Evolutionary conservation across 2,888 invertebrate species (phyloP).

Genomic region (Pinctada fucata): DNA sequence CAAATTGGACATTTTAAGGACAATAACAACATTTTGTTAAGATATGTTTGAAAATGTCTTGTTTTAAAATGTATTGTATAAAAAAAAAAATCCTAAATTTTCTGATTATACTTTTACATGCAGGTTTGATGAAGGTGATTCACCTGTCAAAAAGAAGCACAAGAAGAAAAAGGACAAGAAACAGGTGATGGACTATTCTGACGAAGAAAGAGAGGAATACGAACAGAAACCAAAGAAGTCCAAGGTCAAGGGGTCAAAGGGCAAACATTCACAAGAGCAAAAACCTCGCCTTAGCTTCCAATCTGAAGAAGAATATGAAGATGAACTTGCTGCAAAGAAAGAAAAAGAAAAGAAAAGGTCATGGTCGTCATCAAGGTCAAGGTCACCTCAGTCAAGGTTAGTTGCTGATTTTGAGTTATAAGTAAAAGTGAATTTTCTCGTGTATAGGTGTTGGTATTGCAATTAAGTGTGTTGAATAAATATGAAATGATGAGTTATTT

Average conservation of each 20-base stretch:
- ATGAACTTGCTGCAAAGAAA: constrained; percentile 31
- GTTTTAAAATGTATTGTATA: background rate
- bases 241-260: constrained; percentile 19
- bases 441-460: no score
- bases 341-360: constrained; percentile 33
- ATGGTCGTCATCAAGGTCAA: constrained; percentile 49
- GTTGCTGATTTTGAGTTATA: no score
- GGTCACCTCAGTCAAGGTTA: constrained; percentile 27
- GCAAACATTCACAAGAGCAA: constrained; percentile 28
- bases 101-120: background rate
- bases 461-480: no score
- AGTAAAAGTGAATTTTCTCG: no score
- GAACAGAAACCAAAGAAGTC: constrained; percentile 24
- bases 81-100: background rate
- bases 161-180: constrained; percentile 59
- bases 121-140: constrained; percentile 32
- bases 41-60: background rate
- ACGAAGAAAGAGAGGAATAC: constrained; percentile 39
- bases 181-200: constrained; percentile 46
- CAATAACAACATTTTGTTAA: no score
- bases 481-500: no score
- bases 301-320: constrained; percentile 40
- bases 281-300: constrained; percentile 41
- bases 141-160: constrained; percentile 60
- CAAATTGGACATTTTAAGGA: no score